Evolutionary conservation across 2,888 invertebrate genomes (phyloP).

Genomic region (Cylloceria caligata): DNA sequence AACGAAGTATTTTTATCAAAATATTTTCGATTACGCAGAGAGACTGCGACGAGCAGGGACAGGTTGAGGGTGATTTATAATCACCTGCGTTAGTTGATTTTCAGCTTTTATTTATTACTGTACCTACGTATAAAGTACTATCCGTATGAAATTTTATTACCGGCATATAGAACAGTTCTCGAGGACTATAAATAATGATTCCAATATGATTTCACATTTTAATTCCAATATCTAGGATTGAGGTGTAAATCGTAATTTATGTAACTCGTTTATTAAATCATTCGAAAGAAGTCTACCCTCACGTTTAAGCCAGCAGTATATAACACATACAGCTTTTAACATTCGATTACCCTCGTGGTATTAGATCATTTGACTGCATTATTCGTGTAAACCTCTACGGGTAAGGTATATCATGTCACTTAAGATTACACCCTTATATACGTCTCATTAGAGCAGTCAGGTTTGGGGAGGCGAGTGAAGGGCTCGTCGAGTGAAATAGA

Average conservation of each 20-base stretch:
- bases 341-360: constrained; percentile 32
- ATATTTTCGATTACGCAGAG: constrained; percentile 12
- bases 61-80: constrained; percentile 6
- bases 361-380: too few relatives aligned
- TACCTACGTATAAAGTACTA: not conserved
- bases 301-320: not conserved
- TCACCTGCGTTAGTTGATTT: not conserved
- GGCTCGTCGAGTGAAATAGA: constrained; percentile 56
- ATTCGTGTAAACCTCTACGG: too few relatives aligned
- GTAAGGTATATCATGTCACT: constrained; percentile 20
- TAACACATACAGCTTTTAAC: not conserved
- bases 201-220: not conserved
- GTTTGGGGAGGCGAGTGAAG: constrained; percentile 18
- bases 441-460: constrained; percentile 50
- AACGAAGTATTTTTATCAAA: not conserved
- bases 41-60: not conserved
- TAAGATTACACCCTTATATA: constrained; percentile 47
- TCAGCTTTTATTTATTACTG: not conserved
- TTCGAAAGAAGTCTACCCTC: not conserved
- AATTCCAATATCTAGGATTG: not conserved
- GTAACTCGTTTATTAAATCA: not conserved
- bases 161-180: not conserved
- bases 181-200: not conserved
- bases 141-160: not conserved
- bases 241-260: not conserved